Evolutionary conservation across 2,113 vertebrate genomes (phyloP).

Genomic region (Numida meleagris): DNA sequence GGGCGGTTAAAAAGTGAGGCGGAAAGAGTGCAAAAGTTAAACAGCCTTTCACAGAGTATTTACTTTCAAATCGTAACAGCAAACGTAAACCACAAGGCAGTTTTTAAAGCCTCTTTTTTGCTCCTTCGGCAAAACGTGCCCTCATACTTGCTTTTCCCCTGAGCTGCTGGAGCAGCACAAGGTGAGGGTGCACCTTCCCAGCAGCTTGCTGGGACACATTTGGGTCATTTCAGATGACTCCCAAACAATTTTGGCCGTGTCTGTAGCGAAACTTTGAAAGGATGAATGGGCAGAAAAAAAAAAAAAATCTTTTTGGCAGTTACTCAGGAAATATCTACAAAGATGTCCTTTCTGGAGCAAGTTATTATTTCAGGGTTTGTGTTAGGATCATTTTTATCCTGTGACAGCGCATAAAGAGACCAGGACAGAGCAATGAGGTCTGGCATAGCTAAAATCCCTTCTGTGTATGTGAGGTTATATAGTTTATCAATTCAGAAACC

Average conservation of each 20-base stretch:
- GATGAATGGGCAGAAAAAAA: constrained; percentile 31
- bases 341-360: constrained; percentile 46
- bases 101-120: not conserved
- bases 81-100: not conserved
- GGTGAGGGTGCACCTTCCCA: not conserved
- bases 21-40: not conserved
- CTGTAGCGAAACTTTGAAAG: constrained; percentile 53
- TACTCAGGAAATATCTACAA: constrained; percentile 56
- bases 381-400: constrained; percentile 57
- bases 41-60: not conserved
- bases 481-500: constrained; percentile 72
- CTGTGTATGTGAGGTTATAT: constrained; percentile 63
- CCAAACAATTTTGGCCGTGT: constrained; percentile 17
- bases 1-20: not conserved
- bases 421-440: constrained; percentile 47
- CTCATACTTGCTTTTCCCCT: not conserved
- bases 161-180: not conserved
- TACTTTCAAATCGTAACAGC: not conserved
- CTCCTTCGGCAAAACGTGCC: not conserved
- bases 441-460: constrained; percentile 63
- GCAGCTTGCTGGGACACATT: constrained; percentile 4
- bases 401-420: constrained; percentile 53
- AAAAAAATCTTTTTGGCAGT: constrained; percentile 47
- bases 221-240: constrained; percentile 36
- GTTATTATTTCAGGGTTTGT: constrained; percentile 53